Conservation (phyloP, 2,113 vertebrate species). For the Eleginops maclovinus region DNA sequence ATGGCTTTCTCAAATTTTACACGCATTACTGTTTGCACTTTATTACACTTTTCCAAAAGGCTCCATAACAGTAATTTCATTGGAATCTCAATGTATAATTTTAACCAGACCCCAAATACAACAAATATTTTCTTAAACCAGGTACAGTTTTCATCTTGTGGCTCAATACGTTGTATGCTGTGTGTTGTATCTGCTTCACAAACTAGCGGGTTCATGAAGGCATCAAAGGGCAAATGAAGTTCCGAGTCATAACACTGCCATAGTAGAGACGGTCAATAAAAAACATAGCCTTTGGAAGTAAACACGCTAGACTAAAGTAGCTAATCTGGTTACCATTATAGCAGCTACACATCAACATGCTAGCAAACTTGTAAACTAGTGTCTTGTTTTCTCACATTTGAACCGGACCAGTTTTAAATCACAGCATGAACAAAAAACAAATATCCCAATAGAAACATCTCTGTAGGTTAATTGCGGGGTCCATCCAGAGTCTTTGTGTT, state of each 20-base stretch:
- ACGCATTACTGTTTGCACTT: not conserved
- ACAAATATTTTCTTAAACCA: not conserved
- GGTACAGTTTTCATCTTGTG: not conserved
- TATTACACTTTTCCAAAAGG: not conserved
- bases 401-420: conserved; percentile 1
- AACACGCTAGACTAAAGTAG: not conserved
- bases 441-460: not conserved
- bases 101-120: not conserved
- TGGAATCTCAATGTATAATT: not conserved
- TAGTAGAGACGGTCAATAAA: not conserved
- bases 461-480: conserved; percentile 22
- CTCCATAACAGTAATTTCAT: not conserved
- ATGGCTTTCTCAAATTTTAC: not conserved
- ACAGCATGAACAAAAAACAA: not conserved
- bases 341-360: not conserved
- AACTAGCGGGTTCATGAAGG: not conserved
- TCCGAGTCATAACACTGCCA: not conserved
- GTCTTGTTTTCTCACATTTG: not conserved
- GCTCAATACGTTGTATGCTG: not conserved
- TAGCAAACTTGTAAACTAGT: not conserved
- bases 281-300: not conserved
- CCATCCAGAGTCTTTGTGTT: conserved; percentile 30
- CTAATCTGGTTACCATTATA: not conserved
- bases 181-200: not conserved
- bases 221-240: not conserved